Evolutionary conservation across 2,888 invertebrate genomes (phyloP).

Genomic region (Odontocolon sp.): DNA sequence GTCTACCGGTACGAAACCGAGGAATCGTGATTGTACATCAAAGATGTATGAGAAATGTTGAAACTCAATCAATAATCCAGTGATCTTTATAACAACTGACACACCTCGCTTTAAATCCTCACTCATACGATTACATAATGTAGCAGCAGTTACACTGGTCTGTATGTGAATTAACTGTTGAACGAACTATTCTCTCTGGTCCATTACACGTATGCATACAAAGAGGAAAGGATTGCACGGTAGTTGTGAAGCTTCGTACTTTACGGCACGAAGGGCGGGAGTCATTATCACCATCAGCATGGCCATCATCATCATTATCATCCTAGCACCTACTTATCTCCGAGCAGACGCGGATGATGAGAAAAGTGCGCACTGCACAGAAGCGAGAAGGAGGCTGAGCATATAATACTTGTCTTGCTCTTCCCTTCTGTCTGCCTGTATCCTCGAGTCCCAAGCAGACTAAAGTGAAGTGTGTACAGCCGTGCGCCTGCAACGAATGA

Average conservation of each 20-base stretch:
- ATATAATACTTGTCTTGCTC: slow-evolving; percentile 32
- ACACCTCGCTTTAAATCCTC: too few relatives aligned
- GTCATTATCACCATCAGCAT: slow-evolving; percentile 66
- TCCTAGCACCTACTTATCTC: slow-evolving; percentile 64
- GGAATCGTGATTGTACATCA: too few relatives aligned
- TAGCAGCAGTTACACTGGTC: too few relatives aligned
- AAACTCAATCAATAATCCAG: too few relatives aligned
- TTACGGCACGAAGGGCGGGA: slow-evolving; percentile 9
- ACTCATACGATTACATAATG: too few relatives aligned
- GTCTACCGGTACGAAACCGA: too few relatives aligned
- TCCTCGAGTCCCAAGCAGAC: slow-evolving; percentile 41
- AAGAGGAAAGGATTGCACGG: not conserved
- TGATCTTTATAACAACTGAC: too few relatives aligned
- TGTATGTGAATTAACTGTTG: too few relatives aligned
- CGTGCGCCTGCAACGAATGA: slow-evolving; percentile 69
- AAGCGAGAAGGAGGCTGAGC: slow-evolving; percentile 37
- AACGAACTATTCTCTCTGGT: too few relatives aligned
- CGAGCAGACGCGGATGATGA: slow-evolving; percentile 56
- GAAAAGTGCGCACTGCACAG: slow-evolving; percentile 57
- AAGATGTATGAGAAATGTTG: too few relatives aligned
- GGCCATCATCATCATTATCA: slow-evolving; percentile 69
- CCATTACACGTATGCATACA: too few relatives aligned
- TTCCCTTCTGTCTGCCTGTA: slow-evolving; percentile 22
- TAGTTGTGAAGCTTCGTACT: slow-evolving; percentile 19
- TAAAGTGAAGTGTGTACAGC: not conserved